Evolutionary conservation across 1,140 invertebrate genomes (phyloP), one percentile per base, ranked within the genome.

Genomic region (Nasonia vitripennis): DNA sequence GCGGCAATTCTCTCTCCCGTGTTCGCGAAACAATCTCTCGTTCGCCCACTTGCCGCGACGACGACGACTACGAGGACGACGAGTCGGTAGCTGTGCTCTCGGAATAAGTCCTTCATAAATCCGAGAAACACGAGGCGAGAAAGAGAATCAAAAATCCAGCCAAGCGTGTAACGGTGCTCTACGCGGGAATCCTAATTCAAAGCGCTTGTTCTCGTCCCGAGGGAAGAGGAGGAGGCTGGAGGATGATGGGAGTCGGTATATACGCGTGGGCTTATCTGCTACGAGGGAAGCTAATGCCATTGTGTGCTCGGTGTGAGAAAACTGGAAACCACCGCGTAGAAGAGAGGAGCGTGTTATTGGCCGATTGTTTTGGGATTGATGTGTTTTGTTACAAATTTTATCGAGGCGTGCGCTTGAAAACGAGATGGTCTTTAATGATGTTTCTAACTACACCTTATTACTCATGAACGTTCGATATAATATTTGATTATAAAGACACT

Each of bases 1-100:
- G 10, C 6, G 11, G 27, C 41, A 55, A 6, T 41, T 84, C 75
- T 77, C 34, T 78, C 82, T 51, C 17, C 20, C 82, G 6, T 37
- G 70, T 71, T 71, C 9, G 55, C 67, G 79, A 82, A 55, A 87
- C 70, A 81, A 81, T 84, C 37, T 77, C 82, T 74, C 78, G 51
- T 75, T 77, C 74, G 74, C 75, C 48, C 70, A 80, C 75, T 82
- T 81, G 45, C n/a, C 10, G 9, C 41, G 41, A 45, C 9, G 9
- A 45, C 10, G 0, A 45, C 41, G 9, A 45, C 34, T 6, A 45
- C 9, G 41, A 45, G 6, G 41, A 45, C 9, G 41, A 45, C 41
- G 37, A 6, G 0, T 51, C 55, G 55, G 48, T 51, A 62, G 20
- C 17, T 62, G 55, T n/a, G 7, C 55, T 62, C 55, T 20, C 17